phyloP scores from a whole-genome alignment of 1,140 invertebrate species.

The Drosophila novamexicana region DNA sequence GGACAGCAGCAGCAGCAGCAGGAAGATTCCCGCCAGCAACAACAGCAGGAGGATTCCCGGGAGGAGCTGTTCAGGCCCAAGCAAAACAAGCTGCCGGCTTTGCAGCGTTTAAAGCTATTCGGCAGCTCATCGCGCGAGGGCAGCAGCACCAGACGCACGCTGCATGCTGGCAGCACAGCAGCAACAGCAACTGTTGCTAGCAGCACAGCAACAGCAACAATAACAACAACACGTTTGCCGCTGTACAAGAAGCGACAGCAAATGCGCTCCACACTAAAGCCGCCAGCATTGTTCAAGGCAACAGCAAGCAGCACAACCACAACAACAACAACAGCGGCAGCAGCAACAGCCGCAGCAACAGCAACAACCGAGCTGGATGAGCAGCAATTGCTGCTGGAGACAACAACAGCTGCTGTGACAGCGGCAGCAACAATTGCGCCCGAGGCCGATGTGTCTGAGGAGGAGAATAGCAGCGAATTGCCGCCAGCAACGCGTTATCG shows the following conservation, averaged over 20 bases:
- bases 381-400: neutral
- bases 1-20: conserved; percentile 19
- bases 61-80: conserved; percentile 39
- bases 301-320: conserved; percentile 17
- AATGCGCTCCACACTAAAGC: conserved; percentile 68
- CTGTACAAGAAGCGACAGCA: conserved; percentile 75
- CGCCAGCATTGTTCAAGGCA: conserved; percentile 58
- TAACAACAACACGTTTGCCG: conserved; percentile 73
- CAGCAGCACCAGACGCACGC: conserved; percentile 42
- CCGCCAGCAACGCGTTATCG: conserved; percentile 38
- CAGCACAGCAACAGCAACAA: conserved; percentile 23
- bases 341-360: conserved; percentile 8
- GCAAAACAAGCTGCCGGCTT: conserved; percentile 51
- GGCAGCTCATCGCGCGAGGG: conserved; percentile 69
- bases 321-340: conserved; percentile 16
- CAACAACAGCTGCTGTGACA: conserved; percentile 2
- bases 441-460: conserved; percentile 19
- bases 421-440: conserved; percentile 8
- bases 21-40: neutral
- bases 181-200: conserved; percentile 10
- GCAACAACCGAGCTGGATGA: neutral
- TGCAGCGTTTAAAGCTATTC: conserved; percentile 76
- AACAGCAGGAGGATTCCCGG: conserved; percentile 11
- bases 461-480: conserved; percentile 5
- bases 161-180: conserved; percentile 8